These are phyloP conservation scores for Globia sparganii DNA, from an alignment of 2,888 invertebrate genomes.

Conservation along the genomic window DNA sequence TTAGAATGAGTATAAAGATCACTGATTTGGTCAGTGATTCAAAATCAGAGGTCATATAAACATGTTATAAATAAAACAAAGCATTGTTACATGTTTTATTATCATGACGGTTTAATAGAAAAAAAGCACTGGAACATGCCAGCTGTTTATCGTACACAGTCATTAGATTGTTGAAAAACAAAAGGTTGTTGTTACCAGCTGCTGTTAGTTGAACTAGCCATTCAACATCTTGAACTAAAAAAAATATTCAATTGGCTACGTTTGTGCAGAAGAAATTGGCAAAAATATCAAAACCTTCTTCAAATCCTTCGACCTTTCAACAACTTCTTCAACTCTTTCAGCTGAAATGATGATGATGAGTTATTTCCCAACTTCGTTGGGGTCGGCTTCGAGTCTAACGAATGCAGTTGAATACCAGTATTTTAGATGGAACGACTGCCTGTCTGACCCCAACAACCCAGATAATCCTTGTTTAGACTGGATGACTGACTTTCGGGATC, in stretches of 20 bases:
- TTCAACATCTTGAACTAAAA: neutral
- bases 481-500: too few species aligned
- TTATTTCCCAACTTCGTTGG: too few species aligned
- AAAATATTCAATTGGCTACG: neutral
- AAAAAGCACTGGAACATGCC: neutral
- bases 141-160: neutral
- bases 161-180: neutral
- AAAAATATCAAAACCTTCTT: neutral
- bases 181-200: neutral
- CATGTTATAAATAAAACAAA: constrained; percentile 2
- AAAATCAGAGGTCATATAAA: constrained; percentile 16
- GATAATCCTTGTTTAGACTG: too few species aligned
- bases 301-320: neutral
- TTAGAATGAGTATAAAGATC: neutral
- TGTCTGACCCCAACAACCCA: too few species aligned
- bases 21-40: neutral
- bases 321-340: neutral
- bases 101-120: neutral
- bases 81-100: constrained; percentile 22
- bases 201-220: neutral
- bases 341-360: neutral
- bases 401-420: too few species aligned
- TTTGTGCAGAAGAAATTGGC: neutral
- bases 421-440: too few species aligned
- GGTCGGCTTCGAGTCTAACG: too few species aligned